Percentiles rank a stretch among this genome's conserved stretches.
phyloP scores from a whole-genome alignment of 2,797 vertebrate genomes.

The Rhinoraja longicauda region DNA sequence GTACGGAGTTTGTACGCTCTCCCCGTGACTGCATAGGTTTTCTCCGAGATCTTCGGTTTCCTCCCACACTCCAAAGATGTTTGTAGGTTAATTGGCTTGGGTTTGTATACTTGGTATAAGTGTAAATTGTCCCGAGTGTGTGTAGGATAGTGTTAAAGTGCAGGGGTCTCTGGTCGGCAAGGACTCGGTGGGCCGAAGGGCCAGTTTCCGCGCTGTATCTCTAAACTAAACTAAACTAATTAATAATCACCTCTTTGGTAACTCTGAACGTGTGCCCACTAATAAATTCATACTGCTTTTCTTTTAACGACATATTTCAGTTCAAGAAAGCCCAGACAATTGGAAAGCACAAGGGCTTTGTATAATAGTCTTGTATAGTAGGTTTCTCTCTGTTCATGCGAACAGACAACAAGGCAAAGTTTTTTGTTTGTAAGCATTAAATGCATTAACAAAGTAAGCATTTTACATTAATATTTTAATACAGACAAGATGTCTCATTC shows the following conservation, averaged over 20 bases:
- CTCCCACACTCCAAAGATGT: no score
- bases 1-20: no score
- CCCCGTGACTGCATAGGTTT: no score
- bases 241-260: neutral
- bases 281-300: neutral
- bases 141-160: no score
- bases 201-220: no score
- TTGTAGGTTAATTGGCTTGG: no score
- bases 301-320: neutral
- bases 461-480: neutral
- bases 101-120: no score
- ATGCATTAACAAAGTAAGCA: neutral
- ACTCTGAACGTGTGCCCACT: neutral
- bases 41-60: no score
- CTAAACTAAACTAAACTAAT: no score
- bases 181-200: no score
- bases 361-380: neutral
- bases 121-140: no score
- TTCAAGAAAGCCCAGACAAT: neutral
- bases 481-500: neutral
- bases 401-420: neutral
- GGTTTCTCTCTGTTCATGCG: neutral
- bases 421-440: neutral
- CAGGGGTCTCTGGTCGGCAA: no score
- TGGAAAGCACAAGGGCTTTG: neutral